Evolutionary conservation across 2,888 invertebrate species (phyloP), one percentile per base, ranked within the genome.

Genomic region (Pachycephus smyrnensis): DNA sequence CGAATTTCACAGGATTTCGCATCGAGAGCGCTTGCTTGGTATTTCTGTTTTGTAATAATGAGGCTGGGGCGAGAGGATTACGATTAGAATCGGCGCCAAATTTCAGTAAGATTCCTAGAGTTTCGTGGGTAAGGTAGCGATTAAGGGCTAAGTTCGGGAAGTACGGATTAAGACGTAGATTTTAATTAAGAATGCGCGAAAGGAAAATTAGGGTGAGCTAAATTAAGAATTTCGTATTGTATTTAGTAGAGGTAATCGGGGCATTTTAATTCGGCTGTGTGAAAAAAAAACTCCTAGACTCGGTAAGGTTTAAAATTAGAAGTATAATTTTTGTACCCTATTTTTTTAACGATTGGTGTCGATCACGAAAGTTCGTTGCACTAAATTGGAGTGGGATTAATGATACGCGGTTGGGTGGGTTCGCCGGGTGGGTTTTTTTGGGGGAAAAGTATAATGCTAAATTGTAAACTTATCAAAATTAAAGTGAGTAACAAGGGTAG

Each of bases 221-320:
- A 87, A 85, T 84, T 84, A 82, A 84, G 82, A 79, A 79, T 83
- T 82, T 85, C 80, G 81, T 83, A 84, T 55, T 55, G 55, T 71
- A 71, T 83, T 83, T 79, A 84, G 81, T 83, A 84, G 82, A 77
- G 12, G 80, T 78, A 86, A 87, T 86, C 81, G 88, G 86, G 89
- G 90, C 91, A 91, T 91, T 90, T 91, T 90, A 81, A 91, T 91
- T 91, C 90, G 91, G 91, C 91, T 91, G 91, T 91, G 91, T 90
- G 89, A 78, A 77, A 74, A 11, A 79, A 77, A 79, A 77, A 84
- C 82, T 83, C 81, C 81, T 88, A 88, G 86, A 87, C 86, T 87
- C 82, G 86, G 84, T 89, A 91, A 89, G 89, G 80, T 84, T 88
- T 81, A 83, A 86, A 89, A 88, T 86, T 89, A 88, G 88, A 86